These are phyloP conservation scores for Mantis religiosa DNA, from an alignment of 2,888 invertebrate genomes.

Conservation along the genomic window DNA sequence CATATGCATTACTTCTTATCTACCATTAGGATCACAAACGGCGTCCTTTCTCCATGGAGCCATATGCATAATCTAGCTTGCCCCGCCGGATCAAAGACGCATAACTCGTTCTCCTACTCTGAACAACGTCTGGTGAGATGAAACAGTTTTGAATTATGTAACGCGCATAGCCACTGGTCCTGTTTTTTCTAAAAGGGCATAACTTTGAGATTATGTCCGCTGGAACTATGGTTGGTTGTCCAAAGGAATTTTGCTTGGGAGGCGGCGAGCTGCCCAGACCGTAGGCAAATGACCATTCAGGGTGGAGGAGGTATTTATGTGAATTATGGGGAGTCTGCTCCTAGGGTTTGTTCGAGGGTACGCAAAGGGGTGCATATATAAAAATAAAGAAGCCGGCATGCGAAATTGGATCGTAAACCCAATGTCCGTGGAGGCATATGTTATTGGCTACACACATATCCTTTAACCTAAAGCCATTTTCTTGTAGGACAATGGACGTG, in stretches of 20 bases:
- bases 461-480: not conserved
- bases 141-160: not conserved
- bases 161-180: not conserved
- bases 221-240: not conserved
- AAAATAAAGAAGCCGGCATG: not conserved
- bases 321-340: not conserved
- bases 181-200: not conserved
- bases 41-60: not conserved
- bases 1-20: not conserved
- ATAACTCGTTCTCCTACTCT: not conserved
- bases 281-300: not conserved
- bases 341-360: not conserved
- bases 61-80: not conserved
- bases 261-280: not conserved
- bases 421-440: not conserved
- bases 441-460: not conserved
- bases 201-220: not conserved
- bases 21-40: not conserved
- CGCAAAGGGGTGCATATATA: not conserved
- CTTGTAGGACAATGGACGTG: not conserved
- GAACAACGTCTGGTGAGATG: not conserved
- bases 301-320: not conserved
- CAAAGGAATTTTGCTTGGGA: not conserved
- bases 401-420: not conserved
- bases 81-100: not conserved